phyloP scores from a whole-genome alignment of 2,797 vertebrate genomes.

The Fistularia commersonii region DNA sequence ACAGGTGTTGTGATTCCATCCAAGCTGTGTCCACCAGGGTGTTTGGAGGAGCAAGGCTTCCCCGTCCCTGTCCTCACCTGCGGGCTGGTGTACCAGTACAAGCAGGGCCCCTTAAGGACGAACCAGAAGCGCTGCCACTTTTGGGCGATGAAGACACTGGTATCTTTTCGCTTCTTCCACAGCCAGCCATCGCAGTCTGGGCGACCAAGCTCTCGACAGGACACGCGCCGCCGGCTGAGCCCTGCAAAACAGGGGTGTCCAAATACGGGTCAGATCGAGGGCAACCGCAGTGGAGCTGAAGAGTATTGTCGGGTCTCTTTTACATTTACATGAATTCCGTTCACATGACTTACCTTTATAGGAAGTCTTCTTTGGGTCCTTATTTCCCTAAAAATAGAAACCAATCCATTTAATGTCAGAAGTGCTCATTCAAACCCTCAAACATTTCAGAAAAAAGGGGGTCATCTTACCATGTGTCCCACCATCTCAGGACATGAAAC shows the following conservation, averaged over 20 bases:
- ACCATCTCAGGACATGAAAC: conserved; percentile 76
- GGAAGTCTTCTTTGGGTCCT: conserved; percentile 61
- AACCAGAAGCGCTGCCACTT: conserved; percentile 98
- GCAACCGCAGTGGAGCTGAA: background rate
- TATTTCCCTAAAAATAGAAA: conserved; percentile 58
- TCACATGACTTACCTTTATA: conserved; percentile 66
- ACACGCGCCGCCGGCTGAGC: conserved; percentile 87
- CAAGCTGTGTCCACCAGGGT: too few relatives aligned
- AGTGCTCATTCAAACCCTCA: background rate
- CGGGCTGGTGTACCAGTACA: conserved; percentile 91
- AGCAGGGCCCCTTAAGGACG: conserved; percentile 83
- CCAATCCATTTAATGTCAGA: background rate
- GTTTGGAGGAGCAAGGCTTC: background rate
- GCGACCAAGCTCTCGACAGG: conserved; percentile 85
- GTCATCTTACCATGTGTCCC: conserved; percentile 59
- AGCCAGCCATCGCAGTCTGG: conserved; percentile 94
- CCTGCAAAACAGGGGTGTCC: conserved; percentile 38
- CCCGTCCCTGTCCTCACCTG: conserved; percentile 72
- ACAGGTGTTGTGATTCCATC: too few relatives aligned
- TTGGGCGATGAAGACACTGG: conserved; percentile 83
- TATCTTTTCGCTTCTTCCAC: conserved; percentile 90
- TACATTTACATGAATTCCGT: background rate
- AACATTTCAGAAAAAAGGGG: background rate
- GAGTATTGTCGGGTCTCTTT: background rate
- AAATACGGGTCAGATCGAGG: background rate